Evolutionary conservation across 2,888 invertebrate species (phyloP).

Genomic region (Liodrosophila aerea): DNA sequence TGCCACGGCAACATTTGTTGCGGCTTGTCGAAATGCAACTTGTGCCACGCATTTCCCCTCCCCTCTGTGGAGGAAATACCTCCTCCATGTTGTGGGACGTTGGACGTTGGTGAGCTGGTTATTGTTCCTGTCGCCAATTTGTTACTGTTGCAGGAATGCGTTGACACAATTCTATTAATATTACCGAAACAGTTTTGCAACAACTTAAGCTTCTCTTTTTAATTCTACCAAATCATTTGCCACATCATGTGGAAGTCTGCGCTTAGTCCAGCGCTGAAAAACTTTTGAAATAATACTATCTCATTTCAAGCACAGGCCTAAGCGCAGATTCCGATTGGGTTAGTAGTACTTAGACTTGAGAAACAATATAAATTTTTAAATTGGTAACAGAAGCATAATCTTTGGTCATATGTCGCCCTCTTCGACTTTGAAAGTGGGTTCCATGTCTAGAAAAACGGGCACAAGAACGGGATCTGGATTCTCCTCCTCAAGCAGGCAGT

Average conservation of each 20-base stretch:
- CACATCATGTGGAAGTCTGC: neutral
- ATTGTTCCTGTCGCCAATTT: conserved; percentile 41
- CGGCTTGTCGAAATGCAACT: conserved; percentile 7
- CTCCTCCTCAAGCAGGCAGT: conserved; percentile 66
- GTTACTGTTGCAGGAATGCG: conserved; percentile 25
- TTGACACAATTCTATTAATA: conserved; percentile 12
- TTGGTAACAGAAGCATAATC: no score
- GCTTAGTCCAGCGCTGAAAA: conserved; percentile 20
- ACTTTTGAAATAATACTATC: neutral
- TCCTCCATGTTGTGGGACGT: neutral
- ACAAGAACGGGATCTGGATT: conserved; percentile 42
- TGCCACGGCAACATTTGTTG: conserved; percentile 48
- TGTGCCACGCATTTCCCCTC: conserved; percentile 10
- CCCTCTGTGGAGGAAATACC: neutral
- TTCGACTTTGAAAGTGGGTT: conserved; percentile 48
- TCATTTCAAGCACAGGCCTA: conserved; percentile 13
- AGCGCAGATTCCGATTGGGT: neutral
- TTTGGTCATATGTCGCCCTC: conserved; percentile 46
- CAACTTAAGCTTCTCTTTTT: no score
- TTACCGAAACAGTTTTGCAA: no score
- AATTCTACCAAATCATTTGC: no score
- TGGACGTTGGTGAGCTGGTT: no score
- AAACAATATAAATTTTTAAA: conserved; percentile 25
- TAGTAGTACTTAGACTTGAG: neutral
- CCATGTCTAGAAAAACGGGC: conserved; percentile 18